phyloP scores from a whole-genome alignment of 64 coral and sea anemone genomes.

The Trachythela sp. region DNA sequence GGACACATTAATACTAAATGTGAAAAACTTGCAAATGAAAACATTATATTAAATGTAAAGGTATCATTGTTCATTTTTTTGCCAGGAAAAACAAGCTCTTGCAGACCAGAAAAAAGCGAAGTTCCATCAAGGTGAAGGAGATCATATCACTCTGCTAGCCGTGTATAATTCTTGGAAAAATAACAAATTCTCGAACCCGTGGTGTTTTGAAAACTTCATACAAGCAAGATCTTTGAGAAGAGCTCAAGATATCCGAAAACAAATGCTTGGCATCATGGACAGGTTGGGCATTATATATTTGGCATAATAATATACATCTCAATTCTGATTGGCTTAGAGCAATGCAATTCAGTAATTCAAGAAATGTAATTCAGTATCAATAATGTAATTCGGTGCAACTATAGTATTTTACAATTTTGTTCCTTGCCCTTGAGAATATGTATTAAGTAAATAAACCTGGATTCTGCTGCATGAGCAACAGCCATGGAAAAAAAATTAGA shows the following conservation, averaged over 20 bases:
- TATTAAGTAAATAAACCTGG: no score
- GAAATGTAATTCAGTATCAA: no score
- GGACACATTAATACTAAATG: no score
- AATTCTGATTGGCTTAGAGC: no score
- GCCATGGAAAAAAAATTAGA: no score
- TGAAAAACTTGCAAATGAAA: no score
- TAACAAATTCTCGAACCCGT: slow-evolving; percentile 98
- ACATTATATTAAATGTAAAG: no score
- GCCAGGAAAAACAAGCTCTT: slow-evolving; percentile 95
- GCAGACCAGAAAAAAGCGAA: slow-evolving; percentile 99
- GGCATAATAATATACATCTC: no score
- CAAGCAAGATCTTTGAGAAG: slow-evolving; percentile 95
- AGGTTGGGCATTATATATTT: slow-evolving; percentile 39
- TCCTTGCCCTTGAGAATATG: not conserved
- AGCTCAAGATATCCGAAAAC: slow-evolving; percentile 96
- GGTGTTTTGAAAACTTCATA: slow-evolving; percentile 99
- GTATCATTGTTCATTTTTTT: not conserved
- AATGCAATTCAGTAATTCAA: no score
- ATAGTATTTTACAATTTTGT: not conserved
- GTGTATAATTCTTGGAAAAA: slow-evolving; percentile 99
- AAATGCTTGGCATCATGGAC: slow-evolving; percentile 99
- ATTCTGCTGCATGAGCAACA: no score
- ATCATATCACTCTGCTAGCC: slow-evolving; percentile 86
- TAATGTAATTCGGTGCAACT: not conserved
- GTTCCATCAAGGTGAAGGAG: slow-evolving; percentile 93